Evolutionary conservation across 2,797 vertebrate species (phyloP).

Genomic region (Buphagus erythrorhynchus): DNA sequence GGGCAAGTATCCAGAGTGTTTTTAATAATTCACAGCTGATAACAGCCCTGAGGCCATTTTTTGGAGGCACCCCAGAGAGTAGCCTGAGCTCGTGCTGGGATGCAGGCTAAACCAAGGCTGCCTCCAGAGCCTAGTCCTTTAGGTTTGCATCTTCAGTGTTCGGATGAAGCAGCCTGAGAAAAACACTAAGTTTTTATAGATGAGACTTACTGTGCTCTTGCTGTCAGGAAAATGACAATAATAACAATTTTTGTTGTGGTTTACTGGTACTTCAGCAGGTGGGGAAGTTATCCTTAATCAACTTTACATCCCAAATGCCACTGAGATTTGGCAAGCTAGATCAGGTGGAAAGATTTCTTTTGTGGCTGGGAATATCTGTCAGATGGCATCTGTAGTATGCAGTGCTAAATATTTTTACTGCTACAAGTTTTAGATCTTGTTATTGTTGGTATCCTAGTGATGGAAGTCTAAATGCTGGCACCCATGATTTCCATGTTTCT

Average conservation of each 20-base stretch:
- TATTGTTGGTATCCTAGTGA: background rate
- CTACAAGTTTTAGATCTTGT: background rate
- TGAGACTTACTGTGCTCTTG: background rate
- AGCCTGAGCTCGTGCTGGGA: background rate
- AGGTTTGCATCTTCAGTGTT: background rate
- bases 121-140: background rate
- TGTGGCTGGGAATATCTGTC: background rate
- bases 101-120: background rate
- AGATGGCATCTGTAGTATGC: background rate
- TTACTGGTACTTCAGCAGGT: background rate
- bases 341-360: background rate
- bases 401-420: background rate
- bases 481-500: background rate
- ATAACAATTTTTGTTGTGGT: background rate
- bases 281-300: background rate
- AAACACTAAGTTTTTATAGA: background rate
- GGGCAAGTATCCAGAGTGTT: background rate
- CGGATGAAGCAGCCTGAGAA: fast-evolving
- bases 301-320: background rate
- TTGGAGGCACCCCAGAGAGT: background rate
- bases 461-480: background rate
- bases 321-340: background rate
- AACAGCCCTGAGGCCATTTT: background rate
- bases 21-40: background rate
- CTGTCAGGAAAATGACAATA: background rate